A percentile compares a stretch with the other conserved stretches of the same genome.
phyloP scores from a whole-genome alignment of 2,113 vertebrate species.

The Gopherus flavomarginatus region DNA sequence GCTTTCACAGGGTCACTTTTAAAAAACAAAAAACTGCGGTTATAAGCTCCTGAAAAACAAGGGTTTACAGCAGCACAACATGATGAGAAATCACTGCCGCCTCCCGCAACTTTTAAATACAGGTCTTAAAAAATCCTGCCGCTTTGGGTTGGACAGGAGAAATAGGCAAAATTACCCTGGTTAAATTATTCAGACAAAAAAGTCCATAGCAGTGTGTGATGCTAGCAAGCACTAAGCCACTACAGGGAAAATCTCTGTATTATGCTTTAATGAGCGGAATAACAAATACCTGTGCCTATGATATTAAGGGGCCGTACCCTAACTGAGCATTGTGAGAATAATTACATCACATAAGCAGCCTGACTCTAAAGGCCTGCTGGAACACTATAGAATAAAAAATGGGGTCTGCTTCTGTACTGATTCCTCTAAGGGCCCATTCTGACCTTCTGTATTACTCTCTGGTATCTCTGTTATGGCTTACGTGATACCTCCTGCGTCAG shows the following conservation, averaged over 20 bases:
- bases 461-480: background rate
- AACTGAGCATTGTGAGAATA: slow-evolving; percentile 8
- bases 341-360: slow-evolving; percentile 38
- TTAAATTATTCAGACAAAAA: slow-evolving; percentile 49
- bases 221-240: slow-evolving; percentile 20
- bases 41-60: background rate
- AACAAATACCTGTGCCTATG: slow-evolving; percentile 24
- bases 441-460: background rate
- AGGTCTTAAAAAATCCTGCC: background rate
- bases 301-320: background rate
- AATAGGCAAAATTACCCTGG: background rate
- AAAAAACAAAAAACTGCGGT: background rate
- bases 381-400: background rate
- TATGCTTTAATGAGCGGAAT: slow-evolving; percentile 26
- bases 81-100: background rate
- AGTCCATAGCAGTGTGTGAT: background rate
- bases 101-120: slow-evolving; percentile 16
- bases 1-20: background rate
- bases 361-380: slow-evolving; percentile 27
- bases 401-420: background rate
- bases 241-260: background rate
- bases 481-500: background rate
- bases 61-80: background rate
- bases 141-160: background rate
- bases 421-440: background rate